phyloP scores from a whole-genome alignment of 2,113 vertebrate species.

The Merops nubicus region DNA sequence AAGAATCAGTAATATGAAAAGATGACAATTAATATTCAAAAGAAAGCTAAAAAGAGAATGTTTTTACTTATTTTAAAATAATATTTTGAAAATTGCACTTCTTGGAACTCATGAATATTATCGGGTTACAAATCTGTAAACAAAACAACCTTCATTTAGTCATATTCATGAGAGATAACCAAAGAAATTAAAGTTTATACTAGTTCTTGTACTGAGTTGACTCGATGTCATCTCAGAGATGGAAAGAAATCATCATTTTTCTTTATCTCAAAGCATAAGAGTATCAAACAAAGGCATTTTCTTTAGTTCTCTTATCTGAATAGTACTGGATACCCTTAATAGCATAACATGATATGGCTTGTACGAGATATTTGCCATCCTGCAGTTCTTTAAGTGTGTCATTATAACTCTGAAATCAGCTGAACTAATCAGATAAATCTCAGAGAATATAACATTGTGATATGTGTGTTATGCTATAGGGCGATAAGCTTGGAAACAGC shows the following conservation, averaged over 20 bases:
- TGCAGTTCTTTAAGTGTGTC: background rate
- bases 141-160: background rate
- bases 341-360: background rate
- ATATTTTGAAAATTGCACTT: background rate
- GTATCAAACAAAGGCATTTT: background rate
- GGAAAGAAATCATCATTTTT: background rate
- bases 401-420: constrained; percentile 16
- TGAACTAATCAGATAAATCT: constrained; percentile 27
- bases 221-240: background rate
- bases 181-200: background rate
- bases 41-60: too few relatives aligned
- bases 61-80: background rate
- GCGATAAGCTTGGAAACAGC: constrained; percentile 7
- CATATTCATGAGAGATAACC: background rate
- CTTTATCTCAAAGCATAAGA: background rate
- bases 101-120: background rate
- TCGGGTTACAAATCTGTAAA: background rate
- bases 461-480: background rate
- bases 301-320: background rate
- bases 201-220: background rate
- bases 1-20: background rate
- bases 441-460: background rate
- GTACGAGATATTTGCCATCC: background rate
- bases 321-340: background rate
- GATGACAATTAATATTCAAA: background rate